Evolutionary conservation across 2,113 vertebrate species (phyloP).

Genomic region (Mustela nigripes): DNA sequence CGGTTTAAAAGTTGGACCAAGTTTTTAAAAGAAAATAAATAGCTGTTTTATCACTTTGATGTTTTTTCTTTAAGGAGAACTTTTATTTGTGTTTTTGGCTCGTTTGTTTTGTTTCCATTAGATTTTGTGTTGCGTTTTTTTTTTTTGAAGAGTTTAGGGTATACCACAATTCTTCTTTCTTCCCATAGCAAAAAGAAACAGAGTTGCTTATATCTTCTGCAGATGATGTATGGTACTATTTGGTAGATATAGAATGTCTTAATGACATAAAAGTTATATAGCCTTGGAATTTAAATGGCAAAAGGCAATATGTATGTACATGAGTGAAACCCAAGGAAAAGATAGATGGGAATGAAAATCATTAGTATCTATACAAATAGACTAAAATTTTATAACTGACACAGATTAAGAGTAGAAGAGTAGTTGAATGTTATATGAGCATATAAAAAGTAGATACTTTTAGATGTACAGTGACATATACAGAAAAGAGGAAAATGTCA

Average conservation of each 20-base stretch:
- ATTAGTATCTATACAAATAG: not conserved
- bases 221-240: not conserved
- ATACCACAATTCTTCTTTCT: not conserved
- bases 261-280: not conserved
- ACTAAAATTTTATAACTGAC: not conserved
- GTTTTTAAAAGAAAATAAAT: not conserved
- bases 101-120: conserved; percentile 11
- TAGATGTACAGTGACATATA: not conserved
- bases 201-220: not conserved
- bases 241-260: not conserved
- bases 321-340: not conserved
- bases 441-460: not conserved
- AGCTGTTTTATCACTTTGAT: not conserved
- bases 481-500: not conserved
- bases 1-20: not conserved
- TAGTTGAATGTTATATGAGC: not conserved
- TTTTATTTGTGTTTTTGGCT: not conserved
- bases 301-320: not conserved
- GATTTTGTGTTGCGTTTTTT: not conserved
- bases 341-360: not conserved
- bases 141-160: not conserved
- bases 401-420: not conserved
- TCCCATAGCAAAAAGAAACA: not conserved
- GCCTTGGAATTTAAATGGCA: not conserved
- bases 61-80: not conserved